Conservation (phyloP, 2,888 invertebrate species). For the Metallyticus violacea region DNA sequence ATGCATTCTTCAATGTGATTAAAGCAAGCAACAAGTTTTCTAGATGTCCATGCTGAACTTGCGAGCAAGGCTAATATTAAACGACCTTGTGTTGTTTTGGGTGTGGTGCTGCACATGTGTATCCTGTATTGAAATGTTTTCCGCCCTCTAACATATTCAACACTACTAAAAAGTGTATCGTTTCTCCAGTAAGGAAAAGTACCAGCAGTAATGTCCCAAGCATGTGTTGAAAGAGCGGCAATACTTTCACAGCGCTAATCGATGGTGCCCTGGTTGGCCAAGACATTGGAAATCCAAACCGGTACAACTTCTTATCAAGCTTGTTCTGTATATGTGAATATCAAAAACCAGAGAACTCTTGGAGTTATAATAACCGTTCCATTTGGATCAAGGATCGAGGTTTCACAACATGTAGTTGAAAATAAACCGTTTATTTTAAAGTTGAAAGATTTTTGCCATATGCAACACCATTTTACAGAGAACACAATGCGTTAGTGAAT, state of each 20-base stretch:
- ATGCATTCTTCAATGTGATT: neutral
- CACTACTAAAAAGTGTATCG: too few species aligned
- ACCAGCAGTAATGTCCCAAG: neutral
- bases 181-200: neutral
- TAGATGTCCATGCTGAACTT: neutral
- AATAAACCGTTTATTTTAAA: too few species aligned
- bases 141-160: neutral
- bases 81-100: neutral
- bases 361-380: neutral
- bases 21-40: neutral
- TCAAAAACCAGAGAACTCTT: neutral
- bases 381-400: neutral
- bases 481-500: too few species aligned
- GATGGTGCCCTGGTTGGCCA: neutral
- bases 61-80: neutral
- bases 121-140: neutral
- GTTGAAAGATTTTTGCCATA: too few species aligned
- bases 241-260: neutral
- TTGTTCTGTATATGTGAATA: neutral
- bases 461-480: too few species aligned
- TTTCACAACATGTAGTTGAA: neutral
- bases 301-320: neutral
- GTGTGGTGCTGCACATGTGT: neutral
- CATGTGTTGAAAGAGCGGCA: neutral
- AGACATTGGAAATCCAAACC: neutral